A percentile compares a stretch with the other conserved stretches of the same genome.
These are phyloP conservation scores for Cotesia congregata DNA, from an alignment of 2,888 invertebrate genomes.

Conservation along the genomic window DNA sequence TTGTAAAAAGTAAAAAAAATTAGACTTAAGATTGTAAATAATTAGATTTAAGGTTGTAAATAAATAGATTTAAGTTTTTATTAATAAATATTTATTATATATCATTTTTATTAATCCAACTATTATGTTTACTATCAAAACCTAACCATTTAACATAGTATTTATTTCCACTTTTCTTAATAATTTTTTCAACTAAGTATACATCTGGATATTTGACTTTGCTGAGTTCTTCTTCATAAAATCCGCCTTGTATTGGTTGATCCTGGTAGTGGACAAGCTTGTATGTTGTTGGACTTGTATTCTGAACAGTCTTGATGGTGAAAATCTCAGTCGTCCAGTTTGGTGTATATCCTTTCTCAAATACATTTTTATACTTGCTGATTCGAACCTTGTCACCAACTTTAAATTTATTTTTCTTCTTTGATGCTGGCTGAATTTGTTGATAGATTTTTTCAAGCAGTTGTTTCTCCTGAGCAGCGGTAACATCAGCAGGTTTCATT, in stretches of 20 bases:
- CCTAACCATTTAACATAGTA: too few species aligned
- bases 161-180: slow-evolving; percentile 25
- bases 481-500: slow-evolving; percentile 58
- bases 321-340: slow-evolving; percentile 61
- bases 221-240: slow-evolving; percentile 60
- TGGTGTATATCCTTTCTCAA: slow-evolving; percentile 43
- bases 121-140: too few species aligned
- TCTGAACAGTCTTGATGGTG: slow-evolving; percentile 54
- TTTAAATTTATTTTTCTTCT: slow-evolving; percentile 46
- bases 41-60: not conserved
- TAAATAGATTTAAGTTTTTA: too few species aligned
- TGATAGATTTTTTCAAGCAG: slow-evolving; percentile 32
- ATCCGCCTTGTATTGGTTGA: slow-evolving; percentile 55
- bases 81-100: too few species aligned
- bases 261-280: slow-evolving; percentile 52
- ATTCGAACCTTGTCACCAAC: slow-evolving; percentile 60
- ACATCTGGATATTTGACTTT: slow-evolving; percentile 57
- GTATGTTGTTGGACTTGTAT: slow-evolving; percentile 48
- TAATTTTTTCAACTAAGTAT: slow-evolving; percentile 29
- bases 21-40: slow-evolving; percentile 31
- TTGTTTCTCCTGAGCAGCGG: slow-evolving; percentile 55
- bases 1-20: not conserved
- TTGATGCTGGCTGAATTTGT: too few species aligned
- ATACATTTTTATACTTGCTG: slow-evolving; percentile 36
- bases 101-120: too few species aligned